A percentile compares a stretch with the other conserved stretches of the same genome.
These are phyloP conservation scores for Nemurella pictetii DNA, from an alignment of 2,888 invertebrate species.

Conservation along the genomic window DNA sequence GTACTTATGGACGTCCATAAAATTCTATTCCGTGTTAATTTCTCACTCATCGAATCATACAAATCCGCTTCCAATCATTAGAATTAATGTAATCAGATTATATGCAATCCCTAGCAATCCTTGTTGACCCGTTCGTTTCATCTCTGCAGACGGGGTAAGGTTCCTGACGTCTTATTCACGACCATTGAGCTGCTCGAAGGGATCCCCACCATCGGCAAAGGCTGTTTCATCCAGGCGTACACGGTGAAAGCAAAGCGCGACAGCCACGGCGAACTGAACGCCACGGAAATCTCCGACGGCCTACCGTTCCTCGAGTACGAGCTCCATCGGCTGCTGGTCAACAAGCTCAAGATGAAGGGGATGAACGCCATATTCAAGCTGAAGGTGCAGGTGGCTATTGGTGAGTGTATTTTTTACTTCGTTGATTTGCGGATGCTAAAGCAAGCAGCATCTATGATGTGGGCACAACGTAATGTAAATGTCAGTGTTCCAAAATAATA, in stretches of 20 bases:
- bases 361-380: conserved; percentile 94
- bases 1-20: too few relatives aligned
- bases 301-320: conserved; percentile 96
- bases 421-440: too few relatives aligned
- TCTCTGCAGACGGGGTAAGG: conserved; percentile 69
- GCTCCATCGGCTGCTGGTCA: conserved; percentile 84
- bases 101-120: too few relatives aligned
- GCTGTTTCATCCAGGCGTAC: conserved; percentile 71
- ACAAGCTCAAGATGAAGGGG: conserved; percentile 89
- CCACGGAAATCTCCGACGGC: conserved; percentile 93
- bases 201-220: conserved; percentile 71
- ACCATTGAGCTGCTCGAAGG: conserved; percentile 84
- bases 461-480: too few relatives aligned
- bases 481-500: too few relatives aligned
- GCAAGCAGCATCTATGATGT: too few relatives aligned
- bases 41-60: too few relatives aligned
- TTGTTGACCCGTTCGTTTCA: too few relatives aligned
- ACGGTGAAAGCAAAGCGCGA: conserved; percentile 79
- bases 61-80: too few relatives aligned
- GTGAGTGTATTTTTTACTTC: not conserved
- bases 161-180: conserved; percentile 87
- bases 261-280: conserved; percentile 76
- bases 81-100: too few relatives aligned
- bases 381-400: conserved; percentile 53
- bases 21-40: too few relatives aligned